phyloP scores from a whole-genome alignment of 2,113 vertebrate genomes.

The Panthera uncia region DNA sequence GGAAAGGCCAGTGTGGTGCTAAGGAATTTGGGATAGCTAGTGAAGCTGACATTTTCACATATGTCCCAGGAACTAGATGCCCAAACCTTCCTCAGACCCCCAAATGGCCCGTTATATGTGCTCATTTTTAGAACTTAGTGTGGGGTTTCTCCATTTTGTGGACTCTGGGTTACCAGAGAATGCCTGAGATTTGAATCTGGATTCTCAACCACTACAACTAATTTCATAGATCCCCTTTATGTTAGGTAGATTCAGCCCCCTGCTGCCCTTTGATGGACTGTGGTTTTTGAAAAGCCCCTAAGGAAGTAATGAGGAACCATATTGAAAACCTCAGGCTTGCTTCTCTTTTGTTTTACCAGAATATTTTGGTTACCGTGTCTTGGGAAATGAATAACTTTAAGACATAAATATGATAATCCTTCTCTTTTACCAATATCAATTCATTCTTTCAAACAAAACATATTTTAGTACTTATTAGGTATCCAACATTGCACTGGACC shows the following conservation, averaged over 20 bases:
- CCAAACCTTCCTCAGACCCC: background rate
- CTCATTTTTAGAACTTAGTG: background rate
- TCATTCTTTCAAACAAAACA: background rate
- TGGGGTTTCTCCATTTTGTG: background rate
- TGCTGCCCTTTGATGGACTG: background rate
- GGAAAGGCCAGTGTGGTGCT: background rate
- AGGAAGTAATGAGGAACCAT: constrained; percentile 49
- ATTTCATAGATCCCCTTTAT: constrained; percentile 9
- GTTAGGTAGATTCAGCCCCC: background rate
- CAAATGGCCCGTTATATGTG: background rate
- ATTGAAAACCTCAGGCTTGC: constrained; percentile 49
- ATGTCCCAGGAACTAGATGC: background rate
- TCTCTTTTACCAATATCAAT: background rate
- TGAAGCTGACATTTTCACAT: background rate
- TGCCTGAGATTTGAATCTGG: constrained; percentile 30
- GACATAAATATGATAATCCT: background rate
- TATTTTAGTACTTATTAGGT: background rate
- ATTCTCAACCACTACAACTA: background rate
- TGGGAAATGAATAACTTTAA: constrained; percentile 4
- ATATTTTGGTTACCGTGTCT: background rate
- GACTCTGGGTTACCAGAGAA: background rate
- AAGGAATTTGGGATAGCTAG: background rate
- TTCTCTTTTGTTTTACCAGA: constrained; percentile 57
- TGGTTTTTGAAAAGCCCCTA: constrained; percentile 39
- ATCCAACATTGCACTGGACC: background rate